Percentiles rank a stretch among this genome's conserved stretches.
These are phyloP conservation scores for Nebria ingens DNA, from an alignment of 1,140 invertebrate species.

Conservation along the genomic window DNA sequence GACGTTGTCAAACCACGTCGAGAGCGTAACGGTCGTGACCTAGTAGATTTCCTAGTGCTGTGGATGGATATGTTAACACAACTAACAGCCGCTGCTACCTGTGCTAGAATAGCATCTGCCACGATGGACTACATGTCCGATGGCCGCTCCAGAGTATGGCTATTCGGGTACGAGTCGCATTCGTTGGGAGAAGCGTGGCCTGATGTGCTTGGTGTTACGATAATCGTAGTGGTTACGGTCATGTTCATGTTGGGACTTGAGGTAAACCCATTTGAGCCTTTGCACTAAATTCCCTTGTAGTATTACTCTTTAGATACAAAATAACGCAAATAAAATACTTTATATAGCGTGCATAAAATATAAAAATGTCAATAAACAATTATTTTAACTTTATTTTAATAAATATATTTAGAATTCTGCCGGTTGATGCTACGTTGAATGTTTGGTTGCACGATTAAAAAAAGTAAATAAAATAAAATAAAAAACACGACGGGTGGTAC, in stretches of 20 bases:
- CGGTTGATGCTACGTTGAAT: no score
- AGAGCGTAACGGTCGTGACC: conserved; percentile 15
- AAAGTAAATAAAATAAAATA: no score
- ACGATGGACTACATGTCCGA: conserved; percentile 54
- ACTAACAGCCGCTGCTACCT: conserved; percentile 49
- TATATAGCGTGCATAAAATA: neutral
- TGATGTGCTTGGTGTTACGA: conserved; percentile 54
- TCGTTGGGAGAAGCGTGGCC: conserved; percentile 52
- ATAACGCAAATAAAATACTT: neutral
- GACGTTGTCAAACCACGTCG: conserved; percentile 13
- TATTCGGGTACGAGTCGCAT: conserved; percentile 43
- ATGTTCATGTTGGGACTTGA: conserved; percentile 61
- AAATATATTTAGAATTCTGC: no score
- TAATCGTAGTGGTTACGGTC: conserved; percentile 50
- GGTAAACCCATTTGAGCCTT: conserved; percentile 31
- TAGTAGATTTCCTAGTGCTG: conserved; percentile 41
- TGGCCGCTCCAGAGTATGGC: conserved; percentile 43
- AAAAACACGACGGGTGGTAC: no score
- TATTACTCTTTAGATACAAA: neutral
- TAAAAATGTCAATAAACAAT: no score
- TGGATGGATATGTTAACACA: conserved; percentile 51
- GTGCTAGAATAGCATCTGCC: conserved; percentile 49
- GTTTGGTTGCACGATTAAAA: no score
- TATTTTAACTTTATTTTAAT: no score
- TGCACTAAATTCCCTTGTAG: neutral